Percentiles rank a stretch among this genome's conserved stretches.
Evolutionary conservation across 2,888 invertebrate species (phyloP).

Genomic region (Aspidapion aeneum): DNA sequence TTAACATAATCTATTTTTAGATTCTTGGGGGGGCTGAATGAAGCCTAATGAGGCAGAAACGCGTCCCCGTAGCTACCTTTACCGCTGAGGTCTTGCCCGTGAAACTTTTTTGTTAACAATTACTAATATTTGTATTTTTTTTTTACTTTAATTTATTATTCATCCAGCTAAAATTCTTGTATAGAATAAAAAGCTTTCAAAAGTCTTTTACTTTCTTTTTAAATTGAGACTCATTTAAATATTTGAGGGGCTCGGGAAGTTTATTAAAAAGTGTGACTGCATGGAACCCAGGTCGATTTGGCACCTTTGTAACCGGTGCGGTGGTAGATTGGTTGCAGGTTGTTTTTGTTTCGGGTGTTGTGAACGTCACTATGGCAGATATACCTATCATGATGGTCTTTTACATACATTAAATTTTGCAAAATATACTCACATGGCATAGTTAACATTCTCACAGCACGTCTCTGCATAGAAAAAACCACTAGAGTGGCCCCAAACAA

Average conservation of each 20-base stretch:
- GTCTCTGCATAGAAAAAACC: not conserved
- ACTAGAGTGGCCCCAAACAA: not conserved
- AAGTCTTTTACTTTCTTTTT: too few species aligned
- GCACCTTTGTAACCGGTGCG: not conserved
- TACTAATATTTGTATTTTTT: too few species aligned
- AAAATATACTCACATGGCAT: not conserved
- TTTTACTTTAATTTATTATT: too few species aligned
- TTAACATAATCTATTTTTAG: too few species aligned
- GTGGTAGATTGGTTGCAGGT: not conserved
- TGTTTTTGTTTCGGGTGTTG: not conserved
- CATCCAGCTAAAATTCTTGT: too few species aligned
- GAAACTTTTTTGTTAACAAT: too few species aligned
- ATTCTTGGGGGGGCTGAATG: too few species aligned
- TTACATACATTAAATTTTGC: not conserved
- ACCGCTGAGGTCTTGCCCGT: too few species aligned
- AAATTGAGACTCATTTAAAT: not conserved
- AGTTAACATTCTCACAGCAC: not conserved
- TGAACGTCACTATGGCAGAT: not conserved
- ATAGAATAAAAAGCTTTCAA: too few species aligned
- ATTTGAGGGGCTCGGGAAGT: not conserved
- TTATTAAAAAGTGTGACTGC: not conserved
- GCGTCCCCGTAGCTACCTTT: too few species aligned
- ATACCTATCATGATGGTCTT: not conserved
- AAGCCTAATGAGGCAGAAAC: too few species aligned
- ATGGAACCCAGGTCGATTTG: not conserved